These are phyloP conservation scores for Noturus placidus DNA, from an alignment of 2,113 vertebrate species.

Conservation along the genomic window DNA sequence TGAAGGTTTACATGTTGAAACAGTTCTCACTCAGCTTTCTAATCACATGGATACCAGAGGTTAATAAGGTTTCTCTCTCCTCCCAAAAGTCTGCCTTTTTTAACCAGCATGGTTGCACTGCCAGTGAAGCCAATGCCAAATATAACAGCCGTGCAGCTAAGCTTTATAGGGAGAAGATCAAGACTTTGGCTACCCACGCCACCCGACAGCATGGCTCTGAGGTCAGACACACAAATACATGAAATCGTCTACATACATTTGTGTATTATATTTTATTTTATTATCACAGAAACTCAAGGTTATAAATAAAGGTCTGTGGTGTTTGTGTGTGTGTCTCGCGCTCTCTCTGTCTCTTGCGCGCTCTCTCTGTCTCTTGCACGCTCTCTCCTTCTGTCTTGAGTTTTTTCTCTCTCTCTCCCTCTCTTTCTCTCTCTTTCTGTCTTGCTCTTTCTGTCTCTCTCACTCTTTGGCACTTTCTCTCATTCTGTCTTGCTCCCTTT, in stretches of 20 bases:
- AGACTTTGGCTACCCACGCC: constrained; percentile 81
- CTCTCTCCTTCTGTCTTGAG: constrained; percentile 49
- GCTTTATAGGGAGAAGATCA: constrained; percentile 88
- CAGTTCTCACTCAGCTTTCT: background rate
- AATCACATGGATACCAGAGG: background rate
- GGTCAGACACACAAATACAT: constrained; percentile 63
- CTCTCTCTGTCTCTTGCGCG: background rate
- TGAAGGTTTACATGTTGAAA: background rate
- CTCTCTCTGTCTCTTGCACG: constrained; percentile 23
- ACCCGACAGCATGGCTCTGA: constrained; percentile 86
- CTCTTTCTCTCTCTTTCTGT: background rate
- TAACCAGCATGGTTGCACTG: constrained; percentile 83
- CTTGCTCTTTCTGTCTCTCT: background rate
- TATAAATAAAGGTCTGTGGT: background rate
- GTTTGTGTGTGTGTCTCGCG: background rate
- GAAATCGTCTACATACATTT: background rate
- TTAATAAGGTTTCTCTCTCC: background rate
- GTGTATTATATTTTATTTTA: background rate
- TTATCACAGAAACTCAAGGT: background rate
- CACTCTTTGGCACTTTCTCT: constrained; percentile 77
- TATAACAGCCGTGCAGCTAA: constrained; percentile 88
- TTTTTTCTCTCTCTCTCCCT: constrained; percentile 39
- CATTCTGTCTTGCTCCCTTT: no score
- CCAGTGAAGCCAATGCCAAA: constrained; percentile 84
- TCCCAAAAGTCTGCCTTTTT: constrained; percentile 81